These are phyloP conservation scores for Cyrtodaria siliqua DNA, from an alignment of 2,888 invertebrate species.

Conservation along the genomic window DNA sequence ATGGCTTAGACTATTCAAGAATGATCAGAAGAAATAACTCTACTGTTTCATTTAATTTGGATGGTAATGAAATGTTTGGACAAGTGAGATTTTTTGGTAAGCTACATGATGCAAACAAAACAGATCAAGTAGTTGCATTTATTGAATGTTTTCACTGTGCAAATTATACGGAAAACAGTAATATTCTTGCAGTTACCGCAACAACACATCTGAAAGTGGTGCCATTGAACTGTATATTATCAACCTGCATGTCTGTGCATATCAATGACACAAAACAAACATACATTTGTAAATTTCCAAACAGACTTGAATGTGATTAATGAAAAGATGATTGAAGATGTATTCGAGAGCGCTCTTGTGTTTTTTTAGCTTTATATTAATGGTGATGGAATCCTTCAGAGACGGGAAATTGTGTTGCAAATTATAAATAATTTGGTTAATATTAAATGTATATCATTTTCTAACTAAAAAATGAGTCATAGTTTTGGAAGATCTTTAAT, in stretches of 20 bases:
- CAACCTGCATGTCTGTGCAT: slow-evolving; percentile 1
- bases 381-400: too few species aligned
- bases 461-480: too few species aligned
- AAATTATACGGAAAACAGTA: slow-evolving; percentile 16
- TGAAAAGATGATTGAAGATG: too few species aligned
- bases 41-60: background rate
- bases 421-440: too few species aligned
- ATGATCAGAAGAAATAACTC: slow-evolving; percentile 53
- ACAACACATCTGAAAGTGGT: background rate
- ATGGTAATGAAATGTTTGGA: too few species aligned
- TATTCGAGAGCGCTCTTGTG: too few species aligned
- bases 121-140: slow-evolving; percentile 14
- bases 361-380: too few species aligned
- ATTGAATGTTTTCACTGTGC: slow-evolving; percentile 8
- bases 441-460: too few species aligned
- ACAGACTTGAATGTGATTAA: slow-evolving; percentile 2
- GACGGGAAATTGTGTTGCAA: too few species aligned
- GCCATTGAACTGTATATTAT: background rate
- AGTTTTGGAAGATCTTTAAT: too few species aligned
- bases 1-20: slow-evolving; percentile 29
- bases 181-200: slow-evolving; percentile 4
- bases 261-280: slow-evolving; percentile 5
- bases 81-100: too few species aligned
- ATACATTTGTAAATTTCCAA: slow-evolving; percentile 15
- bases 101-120: background rate